These are phyloP conservation scores for Odontamblyopus rebecca DNA, from an alignment of 2,797 vertebrate genomes.

Conservation along the genomic window DNA sequence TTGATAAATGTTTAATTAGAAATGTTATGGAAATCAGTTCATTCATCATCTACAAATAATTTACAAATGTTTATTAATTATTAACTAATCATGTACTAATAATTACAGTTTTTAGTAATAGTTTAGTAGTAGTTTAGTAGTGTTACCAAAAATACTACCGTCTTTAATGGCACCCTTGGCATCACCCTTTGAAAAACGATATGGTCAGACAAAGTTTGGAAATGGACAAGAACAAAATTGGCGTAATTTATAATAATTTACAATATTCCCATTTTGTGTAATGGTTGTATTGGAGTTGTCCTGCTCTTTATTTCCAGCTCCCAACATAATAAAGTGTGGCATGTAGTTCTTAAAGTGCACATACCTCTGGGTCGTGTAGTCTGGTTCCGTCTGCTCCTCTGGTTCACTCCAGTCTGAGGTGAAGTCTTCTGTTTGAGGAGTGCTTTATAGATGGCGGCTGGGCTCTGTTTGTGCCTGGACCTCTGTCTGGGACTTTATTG, in stretches of 20 bases:
- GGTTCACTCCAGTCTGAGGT: slow-evolving; percentile 35
- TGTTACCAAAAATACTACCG: too few species aligned
- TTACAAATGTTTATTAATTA: too few species aligned
- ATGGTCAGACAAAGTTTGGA: too few species aligned
- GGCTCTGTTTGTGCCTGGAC: slow-evolving; percentile 46
- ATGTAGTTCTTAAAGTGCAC: background rate
- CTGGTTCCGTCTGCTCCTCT: slow-evolving; percentile 48
- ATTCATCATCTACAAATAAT: too few species aligned
- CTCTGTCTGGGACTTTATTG: slow-evolving; percentile 47
- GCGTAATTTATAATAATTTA: background rate
- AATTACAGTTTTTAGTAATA: too few species aligned
- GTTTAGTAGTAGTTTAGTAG: too few species aligned
- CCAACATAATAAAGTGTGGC: background rate
- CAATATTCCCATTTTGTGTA: background rate
- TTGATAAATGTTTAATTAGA: too few species aligned
- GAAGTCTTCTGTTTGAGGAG: slow-evolving; percentile 63
- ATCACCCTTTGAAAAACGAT: too few species aligned
- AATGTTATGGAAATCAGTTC: too few species aligned
- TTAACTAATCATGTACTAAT: too few species aligned
- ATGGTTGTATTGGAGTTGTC: background rate
- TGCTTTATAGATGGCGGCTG: slow-evolving; percentile 54
- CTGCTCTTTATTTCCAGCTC: background rate
- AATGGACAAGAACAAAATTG: too few species aligned
- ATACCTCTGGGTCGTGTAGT: slow-evolving; percentile 23
- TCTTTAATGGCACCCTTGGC: too few species aligned